Conservation (phyloP, 53 echinoderm and acorn worm genomes). For the Crossaster papposus region DNA sequence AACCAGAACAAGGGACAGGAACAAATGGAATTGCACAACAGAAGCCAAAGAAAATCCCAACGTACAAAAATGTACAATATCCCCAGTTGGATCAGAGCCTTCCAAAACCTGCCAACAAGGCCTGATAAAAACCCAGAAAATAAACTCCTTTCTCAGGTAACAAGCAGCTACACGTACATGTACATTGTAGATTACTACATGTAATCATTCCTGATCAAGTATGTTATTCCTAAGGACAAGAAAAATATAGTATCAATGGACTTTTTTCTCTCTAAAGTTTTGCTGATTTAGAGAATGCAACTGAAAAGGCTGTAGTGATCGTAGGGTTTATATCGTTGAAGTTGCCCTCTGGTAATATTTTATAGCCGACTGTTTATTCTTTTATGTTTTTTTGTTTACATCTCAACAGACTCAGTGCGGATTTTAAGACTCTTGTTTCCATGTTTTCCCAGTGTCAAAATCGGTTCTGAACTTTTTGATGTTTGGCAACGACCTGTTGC, state of each 20-base stretch:
- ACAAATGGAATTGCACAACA: background rate
- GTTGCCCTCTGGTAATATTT: slow-evolving; percentile 26
- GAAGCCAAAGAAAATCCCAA: slow-evolving; percentile 12
- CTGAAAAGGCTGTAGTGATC: slow-evolving; percentile 8
- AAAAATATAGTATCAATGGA: slow-evolving; percentile 29
- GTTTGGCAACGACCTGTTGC: background rate
- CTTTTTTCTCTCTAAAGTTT: background rate
- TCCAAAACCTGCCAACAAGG: slow-evolving; percentile 16
- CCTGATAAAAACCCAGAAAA: background rate
- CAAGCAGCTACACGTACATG: background rate
- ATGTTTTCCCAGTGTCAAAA: slow-evolving; percentile 7
- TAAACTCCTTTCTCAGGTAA: background rate
- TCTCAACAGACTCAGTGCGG: slow-evolving; percentile 17
- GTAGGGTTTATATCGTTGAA: slow-evolving; percentile 1
- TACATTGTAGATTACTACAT: no score
- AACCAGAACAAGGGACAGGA: slow-evolving; percentile 5
- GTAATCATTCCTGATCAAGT: background rate
- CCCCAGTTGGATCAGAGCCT: background rate
- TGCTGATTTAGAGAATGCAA: background rate
- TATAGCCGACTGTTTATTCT: slow-evolving; percentile 4
- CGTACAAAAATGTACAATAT: background rate
- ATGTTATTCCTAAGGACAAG: slow-evolving; percentile 52
- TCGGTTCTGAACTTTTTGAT: slow-evolving; percentile 1
- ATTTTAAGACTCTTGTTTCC: slow-evolving; percentile 20
- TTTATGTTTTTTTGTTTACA: slow-evolving; percentile 13